A percentile compares a stretch with the other conserved stretches of the same genome.
These are phyloP conservation scores for Peromyscus maniculatus DNA, from an alignment of 2,113 vertebrate species.

Conservation along the genomic window DNA sequence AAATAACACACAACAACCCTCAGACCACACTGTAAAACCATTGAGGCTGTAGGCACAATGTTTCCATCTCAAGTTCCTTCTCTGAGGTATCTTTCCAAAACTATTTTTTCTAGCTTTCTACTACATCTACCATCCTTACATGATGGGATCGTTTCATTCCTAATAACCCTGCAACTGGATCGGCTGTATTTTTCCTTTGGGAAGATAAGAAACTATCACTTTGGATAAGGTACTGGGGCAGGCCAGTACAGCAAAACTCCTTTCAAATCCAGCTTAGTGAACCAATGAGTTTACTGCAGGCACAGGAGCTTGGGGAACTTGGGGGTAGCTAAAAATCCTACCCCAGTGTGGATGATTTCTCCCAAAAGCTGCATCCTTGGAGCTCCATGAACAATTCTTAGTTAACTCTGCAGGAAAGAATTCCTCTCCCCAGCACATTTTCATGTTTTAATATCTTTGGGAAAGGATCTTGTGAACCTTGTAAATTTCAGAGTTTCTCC, in stretches of 20 bases:
- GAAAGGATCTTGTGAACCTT: background rate
- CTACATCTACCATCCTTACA: background rate
- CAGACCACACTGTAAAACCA: background rate
- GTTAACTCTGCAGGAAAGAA: background rate
- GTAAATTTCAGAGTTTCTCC: background rate
- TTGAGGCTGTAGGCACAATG: background rate
- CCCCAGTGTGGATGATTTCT: background rate
- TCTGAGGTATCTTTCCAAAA: background rate
- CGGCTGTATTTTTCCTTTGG: background rate
- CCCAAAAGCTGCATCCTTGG: background rate
- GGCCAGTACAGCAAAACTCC: too few species aligned
- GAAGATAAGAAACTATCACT: too few species aligned
- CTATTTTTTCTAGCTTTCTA: background rate
- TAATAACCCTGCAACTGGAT: background rate
- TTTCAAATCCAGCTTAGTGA: background rate
- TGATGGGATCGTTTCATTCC: background rate
- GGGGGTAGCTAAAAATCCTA: background rate
- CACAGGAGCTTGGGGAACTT: too few species aligned
- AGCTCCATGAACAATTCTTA: background rate
- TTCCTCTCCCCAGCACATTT: background rate
- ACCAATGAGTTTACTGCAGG: background rate
- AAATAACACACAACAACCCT: background rate
- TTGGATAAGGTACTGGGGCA: background rate
- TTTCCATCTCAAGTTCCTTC: background rate
- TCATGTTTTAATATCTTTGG: background rate